These are phyloP conservation scores for Cossypha niveicapilla DNA, from an alignment of 2,797 vertebrate species.

Conservation along the genomic window DNA sequence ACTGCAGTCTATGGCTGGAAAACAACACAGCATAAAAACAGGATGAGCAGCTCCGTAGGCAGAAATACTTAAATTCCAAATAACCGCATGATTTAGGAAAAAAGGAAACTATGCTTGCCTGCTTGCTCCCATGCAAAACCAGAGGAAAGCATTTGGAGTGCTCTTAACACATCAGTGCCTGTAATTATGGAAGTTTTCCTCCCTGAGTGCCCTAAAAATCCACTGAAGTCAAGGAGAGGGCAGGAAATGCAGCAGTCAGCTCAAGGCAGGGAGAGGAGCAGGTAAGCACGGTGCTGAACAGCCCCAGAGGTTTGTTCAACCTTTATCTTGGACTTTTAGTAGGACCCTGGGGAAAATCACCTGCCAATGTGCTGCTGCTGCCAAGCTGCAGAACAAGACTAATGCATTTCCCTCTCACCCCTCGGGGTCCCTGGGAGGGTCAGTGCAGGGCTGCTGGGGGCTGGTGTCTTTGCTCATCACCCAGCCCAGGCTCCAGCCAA, in stretches of 20 bases:
- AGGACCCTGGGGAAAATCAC: conserved; percentile 16
- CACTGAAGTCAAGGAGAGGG: conserved; percentile 15
- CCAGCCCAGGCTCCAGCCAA: background rate
- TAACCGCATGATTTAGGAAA: background rate
- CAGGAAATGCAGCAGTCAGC: background rate
- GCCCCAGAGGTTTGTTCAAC: background rate
- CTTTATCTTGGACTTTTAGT: conserved; percentile 4
- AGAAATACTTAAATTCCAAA: conserved; percentile 29
- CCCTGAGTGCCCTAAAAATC: background rate
- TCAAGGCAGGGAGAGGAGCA: background rate
- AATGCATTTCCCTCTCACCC: background rate
- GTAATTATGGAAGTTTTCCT: conserved; percentile 15
- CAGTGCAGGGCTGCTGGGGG: background rate
- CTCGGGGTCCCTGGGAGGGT: background rate
- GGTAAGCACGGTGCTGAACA: background rate
- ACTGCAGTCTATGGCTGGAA: background rate
- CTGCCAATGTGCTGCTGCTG: background rate
- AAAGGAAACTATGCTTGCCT: background rate
- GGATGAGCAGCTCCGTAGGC: background rate
- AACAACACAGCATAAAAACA: background rate
- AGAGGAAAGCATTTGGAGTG: background rate
- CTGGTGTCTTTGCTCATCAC: background rate
- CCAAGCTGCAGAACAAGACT: background rate
- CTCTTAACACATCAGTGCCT: conserved; percentile 5
- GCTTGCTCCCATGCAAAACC: background rate